These are phyloP conservation scores for Microcebus griseorufus DNA, from an alignment of 2,113 vertebrate species.

Conservation along the genomic window DNA sequence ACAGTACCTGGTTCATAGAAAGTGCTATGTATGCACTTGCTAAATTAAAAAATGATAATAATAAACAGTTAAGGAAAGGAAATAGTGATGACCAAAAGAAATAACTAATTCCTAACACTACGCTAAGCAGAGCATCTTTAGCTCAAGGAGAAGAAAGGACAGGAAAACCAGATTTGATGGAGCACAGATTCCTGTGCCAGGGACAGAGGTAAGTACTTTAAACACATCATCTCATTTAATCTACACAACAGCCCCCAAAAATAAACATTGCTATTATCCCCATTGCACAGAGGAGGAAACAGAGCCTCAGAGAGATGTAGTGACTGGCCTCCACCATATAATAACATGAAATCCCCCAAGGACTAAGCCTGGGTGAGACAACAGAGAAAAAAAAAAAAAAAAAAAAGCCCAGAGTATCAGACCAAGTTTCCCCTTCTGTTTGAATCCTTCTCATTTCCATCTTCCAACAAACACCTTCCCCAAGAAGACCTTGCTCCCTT, in stretches of 20 bases:
- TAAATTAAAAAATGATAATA: neutral
- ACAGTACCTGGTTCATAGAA: neutral
- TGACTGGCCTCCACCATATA: neutral
- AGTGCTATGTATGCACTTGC: neutral
- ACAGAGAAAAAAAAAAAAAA: neutral
- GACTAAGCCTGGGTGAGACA: neutral
- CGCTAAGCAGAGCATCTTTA: neutral
- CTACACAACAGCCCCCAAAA: neutral
- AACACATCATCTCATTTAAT: neutral
- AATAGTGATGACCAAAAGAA: neutral
- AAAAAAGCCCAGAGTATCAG: neutral
- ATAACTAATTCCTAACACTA: neutral
- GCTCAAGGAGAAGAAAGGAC: neutral
- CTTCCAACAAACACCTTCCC: neutral
- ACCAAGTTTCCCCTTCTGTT: neutral
- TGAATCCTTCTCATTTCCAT: neutral
- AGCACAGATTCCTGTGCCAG: neutral
- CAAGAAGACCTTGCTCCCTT: neutral
- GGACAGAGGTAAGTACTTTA: neutral
- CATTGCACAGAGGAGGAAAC: neutral
- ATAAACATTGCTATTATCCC: neutral
- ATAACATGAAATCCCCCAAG: neutral
- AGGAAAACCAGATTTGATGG: neutral
- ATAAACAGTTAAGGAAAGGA: neutral
- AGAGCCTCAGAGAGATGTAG: neutral